Percentiles rank a stretch among this genome's conserved stretches.
phyloP scores from a whole-genome alignment of 2,797 vertebrate species.

The Pelobates cultripes region DNA sequence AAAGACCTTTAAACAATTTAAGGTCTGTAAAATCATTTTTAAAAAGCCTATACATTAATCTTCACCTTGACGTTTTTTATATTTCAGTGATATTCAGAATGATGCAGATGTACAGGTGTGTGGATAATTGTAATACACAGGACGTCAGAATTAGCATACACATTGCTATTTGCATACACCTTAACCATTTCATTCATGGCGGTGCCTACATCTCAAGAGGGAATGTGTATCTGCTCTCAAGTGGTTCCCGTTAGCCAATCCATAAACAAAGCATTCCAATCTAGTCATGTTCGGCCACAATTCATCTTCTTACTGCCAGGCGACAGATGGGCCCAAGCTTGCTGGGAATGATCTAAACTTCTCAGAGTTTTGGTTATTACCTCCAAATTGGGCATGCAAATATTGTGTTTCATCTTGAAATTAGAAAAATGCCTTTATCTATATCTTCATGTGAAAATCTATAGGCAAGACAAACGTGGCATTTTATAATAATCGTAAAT shows the following conservation, averaged over 20 bases:
- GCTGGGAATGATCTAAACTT: slow-evolving; percentile 42
- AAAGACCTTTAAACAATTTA: no score
- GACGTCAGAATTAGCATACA: background rate
- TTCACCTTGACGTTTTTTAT: background rate
- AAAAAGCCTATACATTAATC: background rate
- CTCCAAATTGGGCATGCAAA: slow-evolving; percentile 52
- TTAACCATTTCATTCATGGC: background rate
- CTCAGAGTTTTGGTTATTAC: slow-evolving; percentile 40
- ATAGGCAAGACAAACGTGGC: slow-evolving; percentile 62
- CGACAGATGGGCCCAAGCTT: slow-evolving; percentile 53
- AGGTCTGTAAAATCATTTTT: no score
- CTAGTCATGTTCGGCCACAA: slow-evolving; percentile 45
- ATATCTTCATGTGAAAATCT: slow-evolving; percentile 67
- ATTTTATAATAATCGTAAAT: slow-evolving; percentile 69
- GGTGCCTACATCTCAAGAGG: slow-evolving; percentile 26
- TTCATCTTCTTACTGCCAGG: slow-evolving; percentile 39
- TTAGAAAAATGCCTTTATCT: slow-evolving; percentile 62
- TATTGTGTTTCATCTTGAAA: slow-evolving; percentile 62
- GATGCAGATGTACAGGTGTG: background rate
- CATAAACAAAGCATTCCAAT: slow-evolving; percentile 57
- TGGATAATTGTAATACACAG: background rate
- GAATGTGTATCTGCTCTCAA: slow-evolving; percentile 50
- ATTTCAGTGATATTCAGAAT: background rate
- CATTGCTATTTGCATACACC: background rate
- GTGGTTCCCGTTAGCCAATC: slow-evolving; percentile 42